Percentiles rank a stretch among this genome's conserved stretches.
Conservation (phyloP, 2,888 invertebrate species). For the Sinodicranocentrus sp. region DNA sequence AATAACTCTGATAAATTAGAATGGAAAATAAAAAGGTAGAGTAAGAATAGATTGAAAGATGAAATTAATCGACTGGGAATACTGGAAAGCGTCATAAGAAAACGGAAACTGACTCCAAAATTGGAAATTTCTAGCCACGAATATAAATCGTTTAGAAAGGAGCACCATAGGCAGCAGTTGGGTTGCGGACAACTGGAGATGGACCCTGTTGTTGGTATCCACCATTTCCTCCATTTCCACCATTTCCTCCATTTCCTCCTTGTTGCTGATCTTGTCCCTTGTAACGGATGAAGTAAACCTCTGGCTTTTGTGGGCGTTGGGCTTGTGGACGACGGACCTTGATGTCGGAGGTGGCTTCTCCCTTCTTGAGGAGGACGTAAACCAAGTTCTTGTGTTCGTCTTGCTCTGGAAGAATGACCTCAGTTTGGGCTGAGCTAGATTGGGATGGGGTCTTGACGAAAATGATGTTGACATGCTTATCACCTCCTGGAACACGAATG, state of each 20-base stretch:
- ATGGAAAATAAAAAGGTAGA: not conserved
- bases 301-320: constrained; percentile 48
- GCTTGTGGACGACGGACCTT: constrained; percentile 59
- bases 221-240: constrained; percentile 22
- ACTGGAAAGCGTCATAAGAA: constrained; percentile 17
- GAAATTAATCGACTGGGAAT: not conserved
- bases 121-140: not conserved
- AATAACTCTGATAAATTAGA: not conserved
- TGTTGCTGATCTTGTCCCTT: constrained; percentile 44
- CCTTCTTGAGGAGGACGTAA: constrained; percentile 64
- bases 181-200: constrained; percentile 31
- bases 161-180: constrained; percentile 40
- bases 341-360: constrained; percentile 45
- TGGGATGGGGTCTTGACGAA: constrained; percentile 45
- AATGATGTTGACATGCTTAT: constrained; percentile 64
- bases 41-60: constrained; percentile 7
- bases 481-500: constrained; percentile 65
- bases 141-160: constrained; percentile 37
- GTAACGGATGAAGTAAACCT: constrained; percentile 57
- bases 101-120: constrained; percentile 33
- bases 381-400: constrained; percentile 60
- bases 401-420: constrained; percentile 50
- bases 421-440: constrained; percentile 46
- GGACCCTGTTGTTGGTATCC: constrained; percentile 30
- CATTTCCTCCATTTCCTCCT: not conserved